A percentile compares a stretch with the other conserved stretches of the same genome.
Evolutionary conservation across 1,140 invertebrate genomes (phyloP).

Genomic region (Heterodera schachtii): DNA sequence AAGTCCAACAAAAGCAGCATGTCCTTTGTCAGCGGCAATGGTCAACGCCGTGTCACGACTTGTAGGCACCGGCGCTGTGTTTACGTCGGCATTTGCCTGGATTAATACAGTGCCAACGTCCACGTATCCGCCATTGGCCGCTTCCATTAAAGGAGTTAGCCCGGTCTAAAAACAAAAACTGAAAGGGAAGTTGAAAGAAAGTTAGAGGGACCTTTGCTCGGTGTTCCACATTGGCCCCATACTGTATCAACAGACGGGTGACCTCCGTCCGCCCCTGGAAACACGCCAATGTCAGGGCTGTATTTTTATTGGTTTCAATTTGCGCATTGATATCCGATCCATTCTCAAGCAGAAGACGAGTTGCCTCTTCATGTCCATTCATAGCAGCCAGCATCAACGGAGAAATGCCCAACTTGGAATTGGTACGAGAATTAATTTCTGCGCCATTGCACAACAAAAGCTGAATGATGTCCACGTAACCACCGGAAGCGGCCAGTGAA

Average conservation of each 20-base stretch:
- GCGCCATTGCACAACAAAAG: slow-evolving; percentile 86
- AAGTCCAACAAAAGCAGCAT: slow-evolving; percentile 92
- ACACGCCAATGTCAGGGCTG: slow-evolving; percentile 94
- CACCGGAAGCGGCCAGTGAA: slow-evolving; percentile 92
- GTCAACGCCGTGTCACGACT: slow-evolving; percentile 96
- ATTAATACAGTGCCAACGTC: slow-evolving; percentile 93
- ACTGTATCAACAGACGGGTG: slow-evolving; percentile 88
- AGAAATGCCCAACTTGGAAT: slow-evolving; percentile 70
- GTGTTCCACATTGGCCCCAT: slow-evolving; percentile 98
- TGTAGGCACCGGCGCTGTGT: slow-evolving; percentile 94
- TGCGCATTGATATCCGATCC: slow-evolving; percentile 99
- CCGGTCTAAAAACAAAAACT: slow-evolving; percentile 75
- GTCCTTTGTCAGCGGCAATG: slow-evolving; percentile 98
- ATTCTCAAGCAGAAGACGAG: slow-evolving; percentile 91
- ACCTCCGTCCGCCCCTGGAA: slow-evolving; percentile 99
- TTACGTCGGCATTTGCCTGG: slow-evolving; percentile 95
- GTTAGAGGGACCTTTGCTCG: slow-evolving; percentile 80
- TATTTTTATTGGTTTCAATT: slow-evolving; percentile 99
- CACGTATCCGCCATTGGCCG: slow-evolving; percentile 96
- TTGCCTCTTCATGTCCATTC: slow-evolving; percentile 88
- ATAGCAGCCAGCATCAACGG: slow-evolving; percentile 98
- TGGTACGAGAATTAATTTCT: slow-evolving; percentile 86
- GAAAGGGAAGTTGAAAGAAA: not conserved
- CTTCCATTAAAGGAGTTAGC: slow-evolving; percentile 97
- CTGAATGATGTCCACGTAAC: slow-evolving; percentile 97